Conservation (phyloP, 2,113 vertebrate genomes). For the Talpa occidentalis region DNA sequence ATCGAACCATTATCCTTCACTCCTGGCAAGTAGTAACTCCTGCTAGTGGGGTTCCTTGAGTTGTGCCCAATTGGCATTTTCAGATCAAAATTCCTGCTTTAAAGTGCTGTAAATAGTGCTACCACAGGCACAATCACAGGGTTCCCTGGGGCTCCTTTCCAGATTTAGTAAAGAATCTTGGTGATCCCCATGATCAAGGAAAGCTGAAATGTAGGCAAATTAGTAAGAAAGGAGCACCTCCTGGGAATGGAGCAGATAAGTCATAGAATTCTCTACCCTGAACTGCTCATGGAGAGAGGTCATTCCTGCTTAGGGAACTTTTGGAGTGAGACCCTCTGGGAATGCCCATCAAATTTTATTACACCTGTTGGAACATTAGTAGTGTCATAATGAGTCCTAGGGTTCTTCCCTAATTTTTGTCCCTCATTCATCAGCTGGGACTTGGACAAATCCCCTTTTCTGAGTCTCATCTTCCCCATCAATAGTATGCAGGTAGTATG, state of each 20-base stretch:
- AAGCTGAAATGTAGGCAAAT: constrained; percentile 37
- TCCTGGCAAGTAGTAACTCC: neutral
- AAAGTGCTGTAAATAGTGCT: neutral
- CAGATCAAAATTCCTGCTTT: neutral
- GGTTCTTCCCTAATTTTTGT: neutral
- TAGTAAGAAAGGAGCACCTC: neutral
- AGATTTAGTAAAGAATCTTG: neutral
- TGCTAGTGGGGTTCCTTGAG: neutral
- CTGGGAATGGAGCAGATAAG: neutral
- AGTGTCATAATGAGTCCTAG: neutral
- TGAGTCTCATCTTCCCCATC: neutral
- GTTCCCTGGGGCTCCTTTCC: neutral
- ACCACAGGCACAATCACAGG: neutral
- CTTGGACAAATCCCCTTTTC: neutral
- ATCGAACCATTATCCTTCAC: neutral
- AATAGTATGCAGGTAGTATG: neutral
- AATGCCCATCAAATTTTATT: neutral
- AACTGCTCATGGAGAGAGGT: neutral
- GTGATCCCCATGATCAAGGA: neutral
- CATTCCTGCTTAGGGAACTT: neutral
- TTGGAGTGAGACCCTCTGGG: neutral
- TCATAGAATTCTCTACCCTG: neutral
- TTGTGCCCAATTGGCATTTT: neutral
- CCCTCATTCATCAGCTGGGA: neutral
- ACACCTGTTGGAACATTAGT: neutral